Base-by-base conservation (phyloP, 2,113 vertebrate genomes). In the Hippocampus guttulatus region DNA sequence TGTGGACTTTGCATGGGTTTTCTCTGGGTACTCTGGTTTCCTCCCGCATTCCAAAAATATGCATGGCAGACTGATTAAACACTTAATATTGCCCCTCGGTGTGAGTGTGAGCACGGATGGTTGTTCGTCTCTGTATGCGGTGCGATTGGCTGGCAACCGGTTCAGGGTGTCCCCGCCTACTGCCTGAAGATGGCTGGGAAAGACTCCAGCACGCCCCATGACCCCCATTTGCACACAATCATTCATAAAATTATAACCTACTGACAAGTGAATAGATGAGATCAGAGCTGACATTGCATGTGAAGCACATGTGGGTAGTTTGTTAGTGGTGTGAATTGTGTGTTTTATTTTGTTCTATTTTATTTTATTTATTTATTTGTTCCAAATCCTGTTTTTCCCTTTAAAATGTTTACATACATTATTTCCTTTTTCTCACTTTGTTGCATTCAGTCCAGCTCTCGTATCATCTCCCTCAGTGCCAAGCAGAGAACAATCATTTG, bases 401-500 rank as follows among this genome's bases (percentile, higher is more conserved):
- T 55, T 61, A 8, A 1, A 33, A 54, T 64, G 41, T 21, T 67
- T 33, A 33, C 58, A 9, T 33, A 30, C 15, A 16, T 38, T 18
- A 61, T 61, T 12, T 61, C 58, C 58, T 70, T 73, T 61, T 75
- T 81, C 66, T 70, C 68, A 30, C 60, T 78, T n/a, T 38, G 73
- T 69, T 69, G 38, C 49, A 3, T 52, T 67, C 5, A 38, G 51
- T 76, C 21, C 51, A 14, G 62, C 64, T 71, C 30, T 69, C 60
- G 12, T 38, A 62, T 27, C 5, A 18, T 49, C 57, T 54, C 54
- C 43, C 5, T 60, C 70, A 69, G 73, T 55, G 65, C 73, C 2
- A 51, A 62, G 70, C 61, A 67, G 73, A 15, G 74, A 84, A 89
- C 88, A 87, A 82, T 75, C 80, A 86, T 86, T 85, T 84, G 79